Percentiles rank a stretch among this genome's conserved stretches.
These are phyloP conservation scores for Budorcas taxicolor DNA, from an alignment of 2,113 vertebrate species.

Conservation along the genomic window DNA sequence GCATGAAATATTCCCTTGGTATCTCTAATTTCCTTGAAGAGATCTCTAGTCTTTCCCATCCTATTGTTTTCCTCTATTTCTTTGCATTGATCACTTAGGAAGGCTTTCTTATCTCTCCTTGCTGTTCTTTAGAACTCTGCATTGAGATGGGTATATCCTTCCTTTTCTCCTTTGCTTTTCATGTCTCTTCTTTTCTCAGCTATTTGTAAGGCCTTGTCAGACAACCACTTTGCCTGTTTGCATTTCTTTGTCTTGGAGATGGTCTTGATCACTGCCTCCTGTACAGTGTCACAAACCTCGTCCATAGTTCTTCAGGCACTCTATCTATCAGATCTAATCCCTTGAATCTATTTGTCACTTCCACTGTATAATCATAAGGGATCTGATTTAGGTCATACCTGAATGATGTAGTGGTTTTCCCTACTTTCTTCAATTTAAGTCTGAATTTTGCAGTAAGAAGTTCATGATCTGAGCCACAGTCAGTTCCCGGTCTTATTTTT, in stretches of 20 bases:
- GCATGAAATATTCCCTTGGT: not conserved
- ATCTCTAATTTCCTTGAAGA: not conserved
- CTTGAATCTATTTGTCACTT: not conserved
- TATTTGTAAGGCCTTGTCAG: not conserved
- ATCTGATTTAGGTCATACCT: not conserved
- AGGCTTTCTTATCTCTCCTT: not conserved
- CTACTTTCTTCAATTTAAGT: not conserved
- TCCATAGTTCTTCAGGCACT: not conserved
- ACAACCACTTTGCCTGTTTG: not conserved
- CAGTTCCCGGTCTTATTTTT: not conserved
- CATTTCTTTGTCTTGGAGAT: not conserved
- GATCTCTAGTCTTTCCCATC: not conserved
- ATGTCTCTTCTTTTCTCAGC: not conserved
- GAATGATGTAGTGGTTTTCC: not conserved
- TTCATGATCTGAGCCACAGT: not conserved
- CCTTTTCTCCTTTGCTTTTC: not conserved
- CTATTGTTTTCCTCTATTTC: not conserved
- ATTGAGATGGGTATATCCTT: not conserved
- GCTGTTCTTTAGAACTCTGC: not conserved
- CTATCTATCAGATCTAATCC: not conserved
- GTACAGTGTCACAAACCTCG: not conserved
- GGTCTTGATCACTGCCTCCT: not conserved
- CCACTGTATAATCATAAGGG: not conserved
- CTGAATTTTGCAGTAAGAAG: not conserved
- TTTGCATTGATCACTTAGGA: not conserved